Base-by-base conservation (phyloP, 1,140 invertebrate species). In the Magallana angulata region DNA sequence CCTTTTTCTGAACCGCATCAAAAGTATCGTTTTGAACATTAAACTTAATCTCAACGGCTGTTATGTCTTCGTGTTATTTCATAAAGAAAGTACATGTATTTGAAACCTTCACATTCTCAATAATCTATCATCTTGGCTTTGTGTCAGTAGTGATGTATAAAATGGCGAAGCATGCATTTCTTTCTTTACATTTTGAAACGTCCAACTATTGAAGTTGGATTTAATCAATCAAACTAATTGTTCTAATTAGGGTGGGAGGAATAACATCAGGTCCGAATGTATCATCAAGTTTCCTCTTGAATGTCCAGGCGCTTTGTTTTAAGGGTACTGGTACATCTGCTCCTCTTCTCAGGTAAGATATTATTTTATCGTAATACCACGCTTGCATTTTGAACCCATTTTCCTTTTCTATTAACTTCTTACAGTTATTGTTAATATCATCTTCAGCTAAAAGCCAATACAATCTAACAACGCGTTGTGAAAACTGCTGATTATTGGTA, bases 391-490 rank as follows among this genome's bases (percentile, higher is more conserved):
- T 68, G 64, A 68, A 68, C n/a, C 24, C 64, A 18, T 68, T 68
- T 24, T 24, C 9, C 9, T 68, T 68, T 16, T 68, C 64, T 24
- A 6, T 9, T 8, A 68, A 68, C 16, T 9, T 9, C n/a, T 68
- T 9, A 68, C n/a, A 68, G 5, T 24, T 68, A 24, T n/a, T 68
- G 6, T 68, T 24, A n/a, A 68, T 18, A 68, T 68, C 64, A 6
- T 30, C 64, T 68, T 68, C 64, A n/a, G 24, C 18, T 24, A 68
- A 68, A 68, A 68, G n/a, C 64, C 64, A 68, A 24, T 68, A 68
- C 9, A 68, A 68, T 18, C 64, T n/a, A 3, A 68, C n/a, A 68
- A 68, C 64, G 18, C 7, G 5, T 18, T 24, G 1, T 16, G 64
- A 24, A 68, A 7, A 68, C n/a, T 24, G 8, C n/a, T 68, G 5